These are phyloP conservation scores for Sthenelais limicola DNA, from an alignment of 2,888 invertebrate genomes.

Conservation along the genomic window DNA sequence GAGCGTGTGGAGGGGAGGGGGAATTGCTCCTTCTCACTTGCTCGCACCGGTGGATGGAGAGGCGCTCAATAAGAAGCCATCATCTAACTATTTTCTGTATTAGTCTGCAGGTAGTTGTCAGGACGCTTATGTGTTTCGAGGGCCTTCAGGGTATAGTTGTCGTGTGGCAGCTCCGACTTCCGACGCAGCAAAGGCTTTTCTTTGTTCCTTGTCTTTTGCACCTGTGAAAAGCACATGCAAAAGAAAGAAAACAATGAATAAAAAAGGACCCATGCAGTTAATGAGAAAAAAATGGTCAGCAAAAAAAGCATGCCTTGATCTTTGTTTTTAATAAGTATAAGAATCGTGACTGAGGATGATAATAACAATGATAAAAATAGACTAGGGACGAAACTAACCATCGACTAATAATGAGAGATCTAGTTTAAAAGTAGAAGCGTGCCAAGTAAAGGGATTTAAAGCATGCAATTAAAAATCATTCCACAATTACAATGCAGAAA, in stretches of 20 bases:
- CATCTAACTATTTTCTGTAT: conserved; percentile 31
- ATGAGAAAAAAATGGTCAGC: conserved; percentile 6
- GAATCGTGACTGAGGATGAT: no score
- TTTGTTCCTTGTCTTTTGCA: conserved; percentile 71
- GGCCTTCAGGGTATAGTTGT: conserved; percentile 91
- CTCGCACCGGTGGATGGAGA: neutral
- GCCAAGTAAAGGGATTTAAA: no score
- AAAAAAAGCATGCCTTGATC: conserved; percentile 12
- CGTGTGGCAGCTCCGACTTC: conserved; percentile 96
- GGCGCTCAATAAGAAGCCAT: neutral
- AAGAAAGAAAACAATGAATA: conserved; percentile 21
- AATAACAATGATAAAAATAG: no score
- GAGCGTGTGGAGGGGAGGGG: neutral
- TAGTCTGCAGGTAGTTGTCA: conserved; percentile 73
- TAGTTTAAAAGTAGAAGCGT: no score
- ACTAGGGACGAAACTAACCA: no score
- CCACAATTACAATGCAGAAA: no score
- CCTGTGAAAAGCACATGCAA: conserved; percentile 40
- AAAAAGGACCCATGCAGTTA: conserved; percentile 32
- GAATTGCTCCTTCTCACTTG: neutral
- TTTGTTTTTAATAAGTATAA: no score
- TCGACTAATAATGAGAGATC: no score
- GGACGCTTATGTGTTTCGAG: conserved; percentile 91
- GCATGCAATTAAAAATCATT: no score
- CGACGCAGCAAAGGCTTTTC: conserved; percentile 91